Base-by-base conservation (phyloP, 1,140 invertebrate genomes). In the Hylaeus volcanicus region DNA sequence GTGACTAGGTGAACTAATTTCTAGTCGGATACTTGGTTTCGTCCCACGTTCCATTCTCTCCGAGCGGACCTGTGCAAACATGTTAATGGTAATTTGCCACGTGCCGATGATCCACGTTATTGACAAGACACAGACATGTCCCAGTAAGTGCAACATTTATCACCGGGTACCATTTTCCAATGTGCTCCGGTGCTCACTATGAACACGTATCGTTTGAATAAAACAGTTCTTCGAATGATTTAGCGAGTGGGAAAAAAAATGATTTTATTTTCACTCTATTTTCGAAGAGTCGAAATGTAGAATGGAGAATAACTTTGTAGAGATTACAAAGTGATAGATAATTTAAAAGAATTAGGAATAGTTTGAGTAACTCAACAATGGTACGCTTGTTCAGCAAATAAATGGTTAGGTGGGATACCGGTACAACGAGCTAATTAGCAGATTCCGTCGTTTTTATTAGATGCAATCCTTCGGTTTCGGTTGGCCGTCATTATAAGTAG, bases 71-170 rank as follows among this genome's bases (percentile, higher is more conserved):
- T 87, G 78, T 82, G 79, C 83, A 84, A 87, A 80, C 74, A 78
- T 86, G 84, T 87, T 87, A 87, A 87, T 84, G 48, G 43, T 61
- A 75, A 70, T 64, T 61, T 43, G 56, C 55, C 78, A 69, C 78
- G 85, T 87, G 85, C 86, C 79, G 48, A 68, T 45, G 73, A 81
- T 63, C 75, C 56, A 86, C 64, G 65, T 87, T 87, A 87, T 86
- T 87, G 37, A 86, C 82, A 86, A 83, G 58, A 81, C 82, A 83
- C 39, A 71, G 74, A 87, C 68, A 79, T 56, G 55, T 83, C 76
- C 72, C 80, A 81, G 45, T 56, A 58, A 78, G 82, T 87, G 82
- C 86, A 87, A 78, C 45, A 58, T 86, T 26, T 72, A 82, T 75
- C 48, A 83, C 63, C 72, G 58, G 69, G n/a, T 82, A 79, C 26